phyloP scores from a whole-genome alignment of 37 sponge, comb jelly and placozoan genomes.

The Mnemiopsis leidyi region DNA sequence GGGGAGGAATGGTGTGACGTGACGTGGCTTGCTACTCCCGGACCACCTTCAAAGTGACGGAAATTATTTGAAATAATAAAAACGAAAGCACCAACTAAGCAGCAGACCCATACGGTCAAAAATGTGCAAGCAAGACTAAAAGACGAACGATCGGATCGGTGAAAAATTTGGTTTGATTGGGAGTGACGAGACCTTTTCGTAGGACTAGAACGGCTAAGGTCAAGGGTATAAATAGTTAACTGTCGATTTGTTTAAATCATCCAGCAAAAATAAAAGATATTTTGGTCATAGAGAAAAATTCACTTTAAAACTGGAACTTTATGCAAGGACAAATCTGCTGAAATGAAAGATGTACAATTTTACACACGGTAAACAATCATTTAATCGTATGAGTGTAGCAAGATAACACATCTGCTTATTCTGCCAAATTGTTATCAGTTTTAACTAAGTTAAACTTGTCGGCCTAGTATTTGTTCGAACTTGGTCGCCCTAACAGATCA shows the following conservation, averaged over 20 bases:
- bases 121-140: not conserved
- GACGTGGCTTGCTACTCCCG: not conserved
- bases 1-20: not conserved
- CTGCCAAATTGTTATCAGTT: not conserved
- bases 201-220: not conserved
- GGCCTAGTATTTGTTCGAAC: not conserved
- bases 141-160: not conserved
- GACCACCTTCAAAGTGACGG: not conserved
- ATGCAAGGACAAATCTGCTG: too few relatives aligned
- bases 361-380: not conserved
- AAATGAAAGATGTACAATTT: too few relatives aligned
- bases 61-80: not conserved
- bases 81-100: not conserved
- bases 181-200: not conserved
- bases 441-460: not conserved
- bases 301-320: too few relatives aligned
- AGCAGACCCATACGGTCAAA: not conserved
- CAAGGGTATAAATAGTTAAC: not conserved
- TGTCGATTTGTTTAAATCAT: not conserved
- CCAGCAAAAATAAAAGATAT: not conserved
- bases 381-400: not conserved
- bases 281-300: not conserved
- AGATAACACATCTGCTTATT: not conserved
- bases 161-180: not conserved
- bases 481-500: not conserved